Percentiles rank a stretch among this genome's conserved stretches.
phyloP scores from a whole-genome alignment of 2,113 vertebrate genomes.

The Neolamprologus cancellatus region DNA sequence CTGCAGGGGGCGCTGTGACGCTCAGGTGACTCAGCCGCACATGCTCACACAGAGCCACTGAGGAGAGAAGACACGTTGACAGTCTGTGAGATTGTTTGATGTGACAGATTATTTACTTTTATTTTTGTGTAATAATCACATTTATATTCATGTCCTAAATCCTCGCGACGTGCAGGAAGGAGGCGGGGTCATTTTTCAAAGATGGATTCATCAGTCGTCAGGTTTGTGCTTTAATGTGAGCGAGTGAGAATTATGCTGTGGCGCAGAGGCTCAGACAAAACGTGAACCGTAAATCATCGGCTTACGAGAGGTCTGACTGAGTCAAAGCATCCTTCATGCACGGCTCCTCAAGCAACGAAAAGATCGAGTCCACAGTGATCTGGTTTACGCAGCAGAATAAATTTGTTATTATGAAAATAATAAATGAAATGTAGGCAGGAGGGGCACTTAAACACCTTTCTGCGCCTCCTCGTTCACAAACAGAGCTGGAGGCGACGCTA shows the following conservation, averaged over 20 bases:
- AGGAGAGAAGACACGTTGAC: not conserved
- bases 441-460: not conserved
- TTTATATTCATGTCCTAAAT: not conserved
- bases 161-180: not conserved
- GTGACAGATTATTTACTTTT: not conserved
- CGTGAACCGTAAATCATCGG: not conserved
- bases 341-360: not conserved
- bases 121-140: not conserved
- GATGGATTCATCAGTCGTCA: not conserved
- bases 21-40: slow-evolving; percentile 62
- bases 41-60: slow-evolving; percentile 76
- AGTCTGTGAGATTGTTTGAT: not conserved
- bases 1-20: not conserved
- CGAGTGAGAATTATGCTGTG: not conserved
- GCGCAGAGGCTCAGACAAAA: not conserved
- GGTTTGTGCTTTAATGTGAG: not conserved
- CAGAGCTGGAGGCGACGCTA: not conserved
- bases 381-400: not conserved
- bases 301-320: not conserved
- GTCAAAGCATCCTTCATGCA: not conserved
- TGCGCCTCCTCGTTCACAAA: not conserved
- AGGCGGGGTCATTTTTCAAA: not conserved
- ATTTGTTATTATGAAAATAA: not conserved
- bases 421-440: fast-evolving
- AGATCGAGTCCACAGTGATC: not conserved